Conservation (phyloP, 2,888 invertebrate genomes). For the Agrochola macilenta region DNA sequence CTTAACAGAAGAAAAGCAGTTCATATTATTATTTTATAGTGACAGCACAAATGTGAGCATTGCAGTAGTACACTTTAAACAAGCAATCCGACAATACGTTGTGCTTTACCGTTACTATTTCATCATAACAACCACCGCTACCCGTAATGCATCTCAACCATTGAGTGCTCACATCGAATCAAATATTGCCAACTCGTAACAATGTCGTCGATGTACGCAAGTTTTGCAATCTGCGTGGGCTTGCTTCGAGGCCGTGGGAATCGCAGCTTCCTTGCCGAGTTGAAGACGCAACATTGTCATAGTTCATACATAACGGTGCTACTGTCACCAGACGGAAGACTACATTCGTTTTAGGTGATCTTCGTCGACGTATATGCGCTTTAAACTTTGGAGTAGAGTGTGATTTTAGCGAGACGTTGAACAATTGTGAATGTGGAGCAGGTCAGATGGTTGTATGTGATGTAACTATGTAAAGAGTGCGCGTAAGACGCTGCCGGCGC, state of each 20-base stretch:
- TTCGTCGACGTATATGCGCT: slow-evolving; percentile 34
- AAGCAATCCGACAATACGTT: slow-evolving; percentile 43
- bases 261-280: slow-evolving; percentile 72
- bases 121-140: slow-evolving; percentile 54
- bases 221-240: slow-evolving; percentile 77
- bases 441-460: slow-evolving; percentile 74
- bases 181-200: slow-evolving; percentile 65
- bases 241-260: slow-evolving; percentile 85
- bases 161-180: slow-evolving; percentile 55
- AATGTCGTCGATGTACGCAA: slow-evolving; percentile 75
- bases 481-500: slow-evolving; percentile 77
- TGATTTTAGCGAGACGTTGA: slow-evolving; percentile 60
- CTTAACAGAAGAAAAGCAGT: slow-evolving; percentile 30
- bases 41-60: slow-evolving; percentile 25
- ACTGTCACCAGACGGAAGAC: slow-evolving; percentile 66
- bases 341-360: slow-evolving; percentile 59
- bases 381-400: slow-evolving; percentile 34
- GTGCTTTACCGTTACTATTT: slow-evolving; percentile 57
- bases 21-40: slow-evolving; percentile 20
- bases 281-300: slow-evolving; percentile 71
- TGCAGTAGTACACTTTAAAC: slow-evolving; percentile 29
- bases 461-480: slow-evolving; percentile 78
- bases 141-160: slow-evolving; percentile 55
- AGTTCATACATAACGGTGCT: slow-evolving; percentile 81
- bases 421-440: slow-evolving; percentile 72